phyloP scores from a whole-genome alignment of 2,888 invertebrate genomes.

The Andrena marginata region DNA sequence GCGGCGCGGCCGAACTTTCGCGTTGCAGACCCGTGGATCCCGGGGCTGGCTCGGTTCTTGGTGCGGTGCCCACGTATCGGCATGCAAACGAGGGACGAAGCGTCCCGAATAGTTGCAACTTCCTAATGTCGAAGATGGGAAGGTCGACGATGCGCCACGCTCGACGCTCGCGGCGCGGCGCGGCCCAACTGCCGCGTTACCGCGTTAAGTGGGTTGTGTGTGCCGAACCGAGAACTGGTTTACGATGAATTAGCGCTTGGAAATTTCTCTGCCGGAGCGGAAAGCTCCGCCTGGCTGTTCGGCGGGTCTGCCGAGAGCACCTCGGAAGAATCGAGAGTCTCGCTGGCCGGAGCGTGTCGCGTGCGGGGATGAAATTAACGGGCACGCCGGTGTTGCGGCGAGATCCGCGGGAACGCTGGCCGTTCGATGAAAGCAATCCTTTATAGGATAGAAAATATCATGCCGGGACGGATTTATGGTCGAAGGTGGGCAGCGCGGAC shows the following conservation, averaged over 20 bases:
- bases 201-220: too few species aligned
- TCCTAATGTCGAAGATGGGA: constrained; percentile 67
- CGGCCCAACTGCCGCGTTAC: not conserved
- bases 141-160: constrained; percentile 26
- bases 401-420: not conserved
- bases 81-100: constrained; percentile 74
- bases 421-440: constrained; percentile 21
- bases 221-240: too few species aligned
- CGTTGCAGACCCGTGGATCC: constrained; percentile 21
- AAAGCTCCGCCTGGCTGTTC: too few species aligned
- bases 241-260: too few species aligned
- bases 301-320: too few species aligned
- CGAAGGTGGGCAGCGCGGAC: not conserved
- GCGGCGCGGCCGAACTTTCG: constrained; percentile 38
- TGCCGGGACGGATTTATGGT: constrained; percentile 43
- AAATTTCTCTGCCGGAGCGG: too few species aligned
- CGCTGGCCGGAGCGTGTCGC: constrained; percentile 1
- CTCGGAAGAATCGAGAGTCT: too few species aligned
- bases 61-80: constrained; percentile 47
- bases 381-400: not conserved
- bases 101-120: constrained; percentile 68
- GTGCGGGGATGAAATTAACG: constrained; percentile 33
- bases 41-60: constrained; percentile 26
- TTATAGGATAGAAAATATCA: constrained; percentile 25
- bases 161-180: not conserved